These are phyloP conservation scores for Bergia sp. DNA, from an alignment of 92 coral and sea anemone species.

Conservation along the genomic window DNA sequence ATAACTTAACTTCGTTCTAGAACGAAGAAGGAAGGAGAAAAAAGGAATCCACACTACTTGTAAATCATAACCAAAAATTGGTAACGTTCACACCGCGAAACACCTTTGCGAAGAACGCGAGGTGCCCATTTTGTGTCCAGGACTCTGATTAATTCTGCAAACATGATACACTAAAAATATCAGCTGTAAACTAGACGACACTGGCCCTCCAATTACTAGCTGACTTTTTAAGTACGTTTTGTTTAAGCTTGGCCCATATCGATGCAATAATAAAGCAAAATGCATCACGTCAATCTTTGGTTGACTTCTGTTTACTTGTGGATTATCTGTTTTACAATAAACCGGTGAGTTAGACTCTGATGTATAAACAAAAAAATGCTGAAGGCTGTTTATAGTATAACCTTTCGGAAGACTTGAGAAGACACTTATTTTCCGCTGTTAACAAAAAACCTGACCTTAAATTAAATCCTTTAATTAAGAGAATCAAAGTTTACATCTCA, in stretches of 20 bases:
- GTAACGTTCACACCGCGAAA: not conserved
- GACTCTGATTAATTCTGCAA: not conserved
- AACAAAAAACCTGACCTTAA: too few species aligned
- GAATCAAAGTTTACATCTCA: not conserved
- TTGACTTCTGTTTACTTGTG: not conserved
- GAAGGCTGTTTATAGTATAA: not conserved
- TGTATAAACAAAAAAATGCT: not conserved
- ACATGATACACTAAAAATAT: not conserved
- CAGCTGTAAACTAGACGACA: not conserved
- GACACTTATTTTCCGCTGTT: too few species aligned
- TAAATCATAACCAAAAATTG: not conserved
- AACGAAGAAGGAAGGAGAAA: not conserved
- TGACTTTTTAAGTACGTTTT: constrained; percentile 5
- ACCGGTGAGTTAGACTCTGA: not conserved
- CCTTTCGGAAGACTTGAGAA: too few species aligned
- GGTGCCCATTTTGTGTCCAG: not conserved
- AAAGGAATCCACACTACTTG: not conserved
- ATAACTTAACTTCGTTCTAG: not conserved
- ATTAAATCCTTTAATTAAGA: not conserved
- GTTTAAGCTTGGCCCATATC: not conserved
- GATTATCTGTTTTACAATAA: not conserved
- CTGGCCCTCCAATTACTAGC: constrained; percentile 6
- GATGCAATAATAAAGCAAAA: not conserved
- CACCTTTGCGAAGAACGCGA: not conserved
- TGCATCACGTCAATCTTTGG: not conserved